phyloP scores from a whole-genome alignment of 2,888 invertebrate species.

The Syrista parreyssii region DNA sequence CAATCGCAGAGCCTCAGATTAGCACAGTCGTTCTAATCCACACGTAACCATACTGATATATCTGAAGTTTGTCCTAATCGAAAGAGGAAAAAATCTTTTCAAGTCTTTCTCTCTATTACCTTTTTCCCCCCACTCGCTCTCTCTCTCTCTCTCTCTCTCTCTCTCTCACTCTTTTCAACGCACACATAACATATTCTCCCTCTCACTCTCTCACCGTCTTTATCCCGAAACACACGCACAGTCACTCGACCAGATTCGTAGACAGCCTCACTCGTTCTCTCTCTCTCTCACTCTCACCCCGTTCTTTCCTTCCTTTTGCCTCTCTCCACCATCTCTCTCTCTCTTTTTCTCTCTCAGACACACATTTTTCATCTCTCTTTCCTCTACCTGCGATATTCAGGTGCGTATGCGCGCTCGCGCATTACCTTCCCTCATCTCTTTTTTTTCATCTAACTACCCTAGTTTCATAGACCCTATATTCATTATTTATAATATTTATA shows the following conservation, averaged over 20 bases:
- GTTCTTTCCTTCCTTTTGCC: no score
- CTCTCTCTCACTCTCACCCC: no score
- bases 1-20: conserved; percentile 67
- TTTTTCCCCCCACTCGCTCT: conserved; percentile 14
- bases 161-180: not conserved
- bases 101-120: conserved; percentile 15
- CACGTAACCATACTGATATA: not conserved
- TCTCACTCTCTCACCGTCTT: not conserved
- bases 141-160: not conserved
- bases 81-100: conserved; percentile 10
- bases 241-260: conserved; percentile 16
- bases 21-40: conserved; percentile 57
- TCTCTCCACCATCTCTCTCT: no score
- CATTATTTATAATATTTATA: conserved; percentile 66
- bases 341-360: conserved; percentile 19
- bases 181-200: not conserved
- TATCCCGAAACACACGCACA: conserved; percentile 40
- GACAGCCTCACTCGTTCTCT: conserved; percentile 25
- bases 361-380: conserved; percentile 43
- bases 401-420: conserved; percentile 16
- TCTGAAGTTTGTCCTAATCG: not conserved
- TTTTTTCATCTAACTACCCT: conserved; percentile 28
- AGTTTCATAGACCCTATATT: conserved; percentile 65
- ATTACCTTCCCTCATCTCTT: conserved; percentile 18
- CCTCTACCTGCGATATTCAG: conserved; percentile 48